These are phyloP conservation scores for Anguilla megastoma DNA, from an alignment of 2,797 vertebrate species.

Conservation along the genomic window DNA sequence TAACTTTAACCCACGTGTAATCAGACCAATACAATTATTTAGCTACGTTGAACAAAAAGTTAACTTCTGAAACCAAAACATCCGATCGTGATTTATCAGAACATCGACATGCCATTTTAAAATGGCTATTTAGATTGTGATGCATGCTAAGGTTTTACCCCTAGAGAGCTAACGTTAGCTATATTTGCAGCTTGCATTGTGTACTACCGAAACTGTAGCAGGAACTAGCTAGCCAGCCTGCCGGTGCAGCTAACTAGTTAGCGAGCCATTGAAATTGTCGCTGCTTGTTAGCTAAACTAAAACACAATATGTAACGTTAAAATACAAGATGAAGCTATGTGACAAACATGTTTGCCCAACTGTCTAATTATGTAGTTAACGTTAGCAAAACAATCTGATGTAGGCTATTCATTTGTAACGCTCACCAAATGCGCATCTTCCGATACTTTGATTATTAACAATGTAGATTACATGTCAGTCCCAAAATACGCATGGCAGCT, in stretches of 20 bases:
- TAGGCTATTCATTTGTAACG: not conserved
- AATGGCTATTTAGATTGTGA: not conserved
- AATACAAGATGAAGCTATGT: not conserved
- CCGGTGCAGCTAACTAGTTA: not conserved
- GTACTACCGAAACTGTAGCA: not conserved
- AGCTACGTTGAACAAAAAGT: not conserved
- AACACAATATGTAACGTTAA: not conserved
- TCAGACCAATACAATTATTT: not conserved
- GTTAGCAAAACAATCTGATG: not conserved
- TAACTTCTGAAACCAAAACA: not conserved
- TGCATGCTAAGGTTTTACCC: not conserved
- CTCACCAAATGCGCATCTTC: not conserved
- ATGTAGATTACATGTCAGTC: not conserved
- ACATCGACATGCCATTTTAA: not conserved
- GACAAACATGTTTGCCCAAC: not conserved
- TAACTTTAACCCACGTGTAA: not conserved
- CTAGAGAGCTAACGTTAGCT: not conserved
- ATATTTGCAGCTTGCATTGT: not conserved
- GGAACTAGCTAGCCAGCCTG: not conserved
- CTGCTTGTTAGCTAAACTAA: not conserved
- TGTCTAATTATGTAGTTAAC: not conserved
- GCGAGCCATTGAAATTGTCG: not conserved
- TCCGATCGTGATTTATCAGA: not conserved
- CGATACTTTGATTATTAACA: not conserved
- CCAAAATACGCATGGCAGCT: not conserved